Evolutionary conservation across 1,140 invertebrate species (phyloP).

Genomic region (Drosophila kanapiae): DNA sequence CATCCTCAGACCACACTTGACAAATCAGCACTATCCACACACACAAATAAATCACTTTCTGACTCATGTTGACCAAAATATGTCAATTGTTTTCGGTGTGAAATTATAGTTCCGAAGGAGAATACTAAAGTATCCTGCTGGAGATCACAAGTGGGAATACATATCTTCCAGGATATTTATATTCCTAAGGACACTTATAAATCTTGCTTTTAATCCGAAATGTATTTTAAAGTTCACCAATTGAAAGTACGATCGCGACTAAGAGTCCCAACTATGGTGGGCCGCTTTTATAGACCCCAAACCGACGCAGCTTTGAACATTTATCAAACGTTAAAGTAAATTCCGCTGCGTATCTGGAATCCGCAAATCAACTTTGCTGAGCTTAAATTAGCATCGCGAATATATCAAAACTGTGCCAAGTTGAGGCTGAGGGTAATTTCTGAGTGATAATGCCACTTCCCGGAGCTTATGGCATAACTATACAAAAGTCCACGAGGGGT

Average conservation of each 20-base stretch:
- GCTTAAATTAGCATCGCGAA: constrained; percentile 36
- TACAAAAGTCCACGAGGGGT: constrained; percentile 29
- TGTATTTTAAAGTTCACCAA: constrained; percentile 9
- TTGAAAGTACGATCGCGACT: constrained; percentile 54
- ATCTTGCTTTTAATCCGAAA: background rate
- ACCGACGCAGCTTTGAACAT: background rate
- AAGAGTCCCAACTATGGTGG: constrained; percentile 11
- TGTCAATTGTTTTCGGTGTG: background rate
- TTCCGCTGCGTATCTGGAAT: constrained; percentile 27
- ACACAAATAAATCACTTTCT: constrained; percentile 38
- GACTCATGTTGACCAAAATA: constrained; percentile 46
- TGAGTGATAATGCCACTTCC: constrained; percentile 24
- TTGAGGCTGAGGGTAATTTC: constrained; percentile 44
- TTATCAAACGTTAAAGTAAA: constrained; percentile 51
- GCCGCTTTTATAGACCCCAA: constrained; percentile 62
- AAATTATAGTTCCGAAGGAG: background rate
- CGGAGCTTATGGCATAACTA: constrained; percentile 45
- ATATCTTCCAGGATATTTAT: constrained; percentile 22
- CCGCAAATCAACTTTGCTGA: constrained; percentile 38
- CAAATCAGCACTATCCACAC: constrained; percentile 42
- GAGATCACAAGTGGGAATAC: constrained; percentile 53
- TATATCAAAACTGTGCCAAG: constrained; percentile 59
- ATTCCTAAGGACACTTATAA: background rate
- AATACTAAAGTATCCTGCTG: constrained; percentile 8
- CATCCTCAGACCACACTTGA: constrained; percentile 49